Conservation (phyloP, 2,797 vertebrate species). For the Amazona finschi region DNA sequence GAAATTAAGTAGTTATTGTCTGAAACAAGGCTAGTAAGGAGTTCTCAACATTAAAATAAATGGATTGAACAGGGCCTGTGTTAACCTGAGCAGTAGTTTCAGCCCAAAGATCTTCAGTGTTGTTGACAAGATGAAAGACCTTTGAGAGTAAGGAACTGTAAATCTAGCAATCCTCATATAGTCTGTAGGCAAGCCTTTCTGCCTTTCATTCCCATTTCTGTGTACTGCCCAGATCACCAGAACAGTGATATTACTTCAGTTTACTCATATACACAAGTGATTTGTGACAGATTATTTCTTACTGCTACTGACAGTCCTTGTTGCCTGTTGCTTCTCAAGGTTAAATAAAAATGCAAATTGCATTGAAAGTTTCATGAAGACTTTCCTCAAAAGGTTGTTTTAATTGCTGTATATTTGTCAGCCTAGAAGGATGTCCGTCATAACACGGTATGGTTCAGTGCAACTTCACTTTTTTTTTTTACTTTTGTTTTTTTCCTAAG, state of each 20-base stretch:
- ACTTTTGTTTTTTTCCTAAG: too few relatives aligned
- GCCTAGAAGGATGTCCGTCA: neutral
- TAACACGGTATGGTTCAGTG: neutral
- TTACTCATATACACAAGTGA: neutral
- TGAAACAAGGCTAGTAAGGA: neutral
- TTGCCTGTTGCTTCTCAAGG: neutral
- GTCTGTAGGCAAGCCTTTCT: neutral
- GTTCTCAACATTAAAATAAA: neutral
- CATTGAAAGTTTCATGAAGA: neutral
- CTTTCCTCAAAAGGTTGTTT: neutral
- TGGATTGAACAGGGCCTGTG: neutral
- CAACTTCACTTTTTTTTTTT: neutral
- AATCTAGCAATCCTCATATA: neutral
- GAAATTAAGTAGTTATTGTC: neutral
- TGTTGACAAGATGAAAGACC: neutral
- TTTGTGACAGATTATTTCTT: neutral
- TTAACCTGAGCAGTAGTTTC: neutral
- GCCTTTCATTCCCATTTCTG: neutral
- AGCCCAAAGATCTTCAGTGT: neutral
- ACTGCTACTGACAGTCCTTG: neutral
- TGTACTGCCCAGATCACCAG: neutral
- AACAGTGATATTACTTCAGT: neutral
- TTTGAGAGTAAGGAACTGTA: neutral
- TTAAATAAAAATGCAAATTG: neutral
- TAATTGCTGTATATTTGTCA: neutral